Evolutionary conservation across 2,888 invertebrate genomes (phyloP).

Genomic region (Harpalus rubripes): DNA sequence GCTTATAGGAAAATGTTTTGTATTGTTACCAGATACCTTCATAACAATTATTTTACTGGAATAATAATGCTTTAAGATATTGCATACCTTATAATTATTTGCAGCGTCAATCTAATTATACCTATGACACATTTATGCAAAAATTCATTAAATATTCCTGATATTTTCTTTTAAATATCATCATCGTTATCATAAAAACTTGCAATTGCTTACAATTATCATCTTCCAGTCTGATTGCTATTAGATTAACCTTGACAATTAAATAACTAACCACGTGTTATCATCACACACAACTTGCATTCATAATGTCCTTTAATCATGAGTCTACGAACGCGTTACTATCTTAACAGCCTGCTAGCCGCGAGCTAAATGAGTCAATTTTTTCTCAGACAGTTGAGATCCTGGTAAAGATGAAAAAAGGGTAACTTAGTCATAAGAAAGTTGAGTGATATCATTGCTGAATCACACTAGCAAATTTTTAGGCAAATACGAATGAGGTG

Average conservation of each 20-base stretch:
- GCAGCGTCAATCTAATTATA: background rate
- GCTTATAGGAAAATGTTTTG: too few species aligned
- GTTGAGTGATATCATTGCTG: constrained; percentile 54
- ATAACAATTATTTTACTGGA: too few species aligned
- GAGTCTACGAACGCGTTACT: constrained; percentile 18
- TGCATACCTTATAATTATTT: background rate
- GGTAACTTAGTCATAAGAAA: constrained; percentile 53
- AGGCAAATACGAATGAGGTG: background rate
- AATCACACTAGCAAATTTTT: constrained; percentile 47
- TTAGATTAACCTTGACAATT: constrained; percentile 62
- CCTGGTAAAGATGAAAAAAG: constrained; percentile 31
- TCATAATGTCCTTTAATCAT: constrained; percentile 32
- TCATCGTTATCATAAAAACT: background rate
- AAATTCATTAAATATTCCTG: background rate
- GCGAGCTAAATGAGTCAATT: constrained; percentile 48
- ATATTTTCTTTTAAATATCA: background rate
- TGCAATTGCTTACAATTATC: background rate
- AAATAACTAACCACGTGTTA: constrained; percentile 48
- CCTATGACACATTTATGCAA: background rate
- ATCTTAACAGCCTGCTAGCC: background rate
- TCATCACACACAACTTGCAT: constrained; percentile 30
- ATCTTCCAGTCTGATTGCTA: constrained; percentile 14
- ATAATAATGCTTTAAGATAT: too few species aligned
- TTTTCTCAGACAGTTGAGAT: constrained; percentile 49
- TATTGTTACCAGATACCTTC: too few species aligned